Evolutionary conservation across 2,797 vertebrate genomes (phyloP), one percentile per base, ranked within the genome.

Genomic region (Leptoclinus maculatus): DNA sequence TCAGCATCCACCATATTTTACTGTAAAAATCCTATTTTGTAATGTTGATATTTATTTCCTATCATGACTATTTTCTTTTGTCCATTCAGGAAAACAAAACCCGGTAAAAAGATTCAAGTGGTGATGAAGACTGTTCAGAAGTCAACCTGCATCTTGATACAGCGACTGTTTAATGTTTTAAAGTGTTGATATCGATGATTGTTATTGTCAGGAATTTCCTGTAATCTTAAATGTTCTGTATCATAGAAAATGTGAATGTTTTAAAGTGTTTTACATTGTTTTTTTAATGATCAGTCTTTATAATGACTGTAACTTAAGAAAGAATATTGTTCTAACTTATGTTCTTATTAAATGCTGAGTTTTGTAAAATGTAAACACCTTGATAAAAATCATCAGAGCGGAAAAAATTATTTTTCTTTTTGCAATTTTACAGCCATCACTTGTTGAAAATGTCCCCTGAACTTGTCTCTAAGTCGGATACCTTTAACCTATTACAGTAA

Each of bases 1-100:
- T 64, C 63, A 14, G 19, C n/a, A n/a, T 36, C 4, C n/a, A 1
- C 7, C 5, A 27, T 5, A 66, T 72, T 38, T 66, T n/a, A 36
- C 2, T 7, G 17, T 49, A 39, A 17, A 21, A 16, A 16, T 38
- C 5, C 7, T 32, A 43, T 57, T 66, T 67, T 53, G 5, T 21
- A 16, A 62, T 21, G 21, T 49, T 17, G 2, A 41, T 19, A 51
- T 6, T 41, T 29, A 9, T 34, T 27, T n/a, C 7, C 3, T 17
- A 32, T n/a, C 6, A 4, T 65, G n/a, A 69, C 25, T 54, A 5
- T 32, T 70, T 4, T 63, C 21, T 59, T 69, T 23, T 2, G 1
- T 59, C 8, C 13, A 1, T 49, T 54, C 68, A 87, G 91, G 71
- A 71, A 78, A 64, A 59, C 0, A 13, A 0, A 85, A 16, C 53